Conservation (phyloP, 2,888 invertebrate species). For the Nomada fabriciana region DNA sequence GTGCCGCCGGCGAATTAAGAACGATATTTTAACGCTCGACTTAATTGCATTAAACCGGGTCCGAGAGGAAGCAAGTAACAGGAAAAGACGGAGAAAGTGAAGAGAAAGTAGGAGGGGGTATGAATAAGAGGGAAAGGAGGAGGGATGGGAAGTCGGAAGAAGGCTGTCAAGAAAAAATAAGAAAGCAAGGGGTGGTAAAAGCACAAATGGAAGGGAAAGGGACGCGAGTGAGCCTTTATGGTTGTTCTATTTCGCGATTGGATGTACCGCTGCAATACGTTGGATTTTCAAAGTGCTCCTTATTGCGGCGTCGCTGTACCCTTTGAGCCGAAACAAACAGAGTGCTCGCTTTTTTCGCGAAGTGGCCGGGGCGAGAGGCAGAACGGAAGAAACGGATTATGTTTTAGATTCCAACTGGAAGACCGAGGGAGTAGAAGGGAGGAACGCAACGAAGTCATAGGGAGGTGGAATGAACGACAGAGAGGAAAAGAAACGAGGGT, state of each 20-base stretch:
- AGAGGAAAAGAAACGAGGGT: conserved; percentile 4
- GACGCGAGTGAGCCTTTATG: conserved; percentile 51
- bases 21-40: conserved; percentile 80
- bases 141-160: background rate
- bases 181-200: conserved; percentile 16
- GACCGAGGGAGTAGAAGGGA: conserved; percentile 32
- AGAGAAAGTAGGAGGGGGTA: conserved; percentile 42
- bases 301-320: conserved; percentile 48
- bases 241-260: conserved; percentile 65
- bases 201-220: conserved; percentile 44
- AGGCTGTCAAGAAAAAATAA: conserved; percentile 51
- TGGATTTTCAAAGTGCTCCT: conserved; percentile 62
- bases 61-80: conserved; percentile 47
- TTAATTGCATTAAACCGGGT: conserved; percentile 78
- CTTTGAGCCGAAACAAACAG: conserved; percentile 67
- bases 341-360: conserved; percentile 58
- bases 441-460: conserved; percentile 23
- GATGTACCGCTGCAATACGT: conserved; percentile 62
- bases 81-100: conserved; percentile 34
- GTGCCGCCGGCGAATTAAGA: conserved; percentile 77
- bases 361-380: conserved; percentile 48
- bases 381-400: conserved; percentile 64
- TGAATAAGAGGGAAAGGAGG: background rate
- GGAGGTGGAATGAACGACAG: background rate
- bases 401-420: conserved; percentile 59